Conservation (phyloP, 2,113 vertebrate species). For the Pygoscelis antarcticus region DNA sequence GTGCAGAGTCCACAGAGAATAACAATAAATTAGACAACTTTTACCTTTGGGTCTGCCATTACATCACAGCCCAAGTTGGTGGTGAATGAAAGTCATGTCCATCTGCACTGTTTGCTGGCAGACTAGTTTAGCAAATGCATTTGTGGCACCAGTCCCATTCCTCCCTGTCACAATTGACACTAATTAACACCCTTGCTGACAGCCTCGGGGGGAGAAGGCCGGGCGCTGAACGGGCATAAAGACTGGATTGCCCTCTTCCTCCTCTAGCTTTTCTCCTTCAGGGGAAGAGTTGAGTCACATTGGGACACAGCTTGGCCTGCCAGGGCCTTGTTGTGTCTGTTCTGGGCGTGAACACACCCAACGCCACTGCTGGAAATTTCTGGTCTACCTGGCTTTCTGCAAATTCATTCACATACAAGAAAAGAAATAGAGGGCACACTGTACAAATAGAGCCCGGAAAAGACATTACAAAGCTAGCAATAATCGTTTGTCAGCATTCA, state of each 20-base stretch:
- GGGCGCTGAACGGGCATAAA: background rate
- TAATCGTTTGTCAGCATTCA: constrained; percentile 20
- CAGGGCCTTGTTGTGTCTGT: background rate
- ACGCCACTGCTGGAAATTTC: background rate
- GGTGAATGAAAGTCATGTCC: background rate
- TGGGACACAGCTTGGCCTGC: background rate
- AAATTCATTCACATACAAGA: background rate
- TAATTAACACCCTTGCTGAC: constrained; percentile 13
- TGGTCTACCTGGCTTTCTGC: background rate
- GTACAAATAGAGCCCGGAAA: background rate
- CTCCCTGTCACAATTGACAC: background rate
- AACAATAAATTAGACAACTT: background rate
- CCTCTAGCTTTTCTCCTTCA: background rate
- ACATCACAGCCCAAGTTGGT: background rate
- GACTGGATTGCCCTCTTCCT: background rate
- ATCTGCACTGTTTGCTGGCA: background rate
- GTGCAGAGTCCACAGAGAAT: background rate
- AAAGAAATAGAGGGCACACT: background rate
- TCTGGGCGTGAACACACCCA: background rate
- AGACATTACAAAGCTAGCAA: background rate
- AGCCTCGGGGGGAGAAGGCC: background rate
- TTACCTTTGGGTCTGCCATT: background rate
- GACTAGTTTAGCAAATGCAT: background rate
- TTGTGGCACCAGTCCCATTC: background rate
- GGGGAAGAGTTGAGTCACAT: background rate